Base-by-base conservation (phyloP, 2,113 vertebrate species). In the Monopterus albus region DNA sequence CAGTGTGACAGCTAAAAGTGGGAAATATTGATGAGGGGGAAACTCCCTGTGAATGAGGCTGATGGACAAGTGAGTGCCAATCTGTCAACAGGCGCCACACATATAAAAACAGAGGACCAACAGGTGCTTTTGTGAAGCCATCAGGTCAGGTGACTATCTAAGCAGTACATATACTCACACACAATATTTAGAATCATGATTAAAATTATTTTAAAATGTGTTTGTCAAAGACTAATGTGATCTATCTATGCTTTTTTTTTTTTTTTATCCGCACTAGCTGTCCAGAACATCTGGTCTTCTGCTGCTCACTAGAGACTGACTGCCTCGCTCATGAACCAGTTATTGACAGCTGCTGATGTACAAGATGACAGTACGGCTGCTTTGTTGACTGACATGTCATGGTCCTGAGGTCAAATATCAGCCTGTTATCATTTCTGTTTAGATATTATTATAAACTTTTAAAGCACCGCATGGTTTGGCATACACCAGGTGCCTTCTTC, bases 11-110 rank as follows among this genome's bases (percentile, higher is more conserved):
- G 62, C 23, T 57, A 36, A 25, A 59, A 45, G 43, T 52, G 8
- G 21, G 58, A 6, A 52, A 58, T 76, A 35, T 33, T 11, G 1
- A 36, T 9, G 50, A 52, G 52, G 51, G 36, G 60, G 62, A 45
- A 33, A 14, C 18, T 25, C 25, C 7, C 13, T 12, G 13, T 11
- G 43, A 60, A 68, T 60, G 50, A 63, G 13, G 46, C 64, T 13
- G 14, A 63, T 47, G 74, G 40, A 69, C 62, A 52, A 35, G 38
- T 66, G 5, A 59, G 26, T 70, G 79, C 62, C 71, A 39, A 47
- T 75, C 39, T 67, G 63, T 57, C 64, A 56, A 33, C 18, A 25
- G 68, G 38, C 62, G 68, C 53, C n/a, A n/a, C n/a, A n/a, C n/a
- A n/a, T n/a, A n/a, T n/a, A 14, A 68, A 79, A 71, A 58, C 60